These are phyloP conservation scores for Pelecanus crispus DNA, from an alignment of 2,113 vertebrate species.

Conservation along the genomic window DNA sequence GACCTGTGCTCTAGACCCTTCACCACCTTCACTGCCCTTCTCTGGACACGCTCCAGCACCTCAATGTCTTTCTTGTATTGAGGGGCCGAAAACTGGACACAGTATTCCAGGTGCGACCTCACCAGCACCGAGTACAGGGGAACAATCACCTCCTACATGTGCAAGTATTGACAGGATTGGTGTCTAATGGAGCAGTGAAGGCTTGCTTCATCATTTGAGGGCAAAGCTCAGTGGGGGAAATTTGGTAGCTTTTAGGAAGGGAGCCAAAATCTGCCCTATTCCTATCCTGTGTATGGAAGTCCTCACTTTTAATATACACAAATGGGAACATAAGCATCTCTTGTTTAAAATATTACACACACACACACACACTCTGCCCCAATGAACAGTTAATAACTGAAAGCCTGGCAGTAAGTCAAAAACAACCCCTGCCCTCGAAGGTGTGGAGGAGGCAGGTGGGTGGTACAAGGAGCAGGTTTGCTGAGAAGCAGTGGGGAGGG, in stretches of 20 bases:
- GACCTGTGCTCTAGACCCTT: no score
- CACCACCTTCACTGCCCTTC: no score
- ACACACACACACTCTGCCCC: no score
- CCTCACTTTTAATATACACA: background rate
- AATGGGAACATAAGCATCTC: background rate
- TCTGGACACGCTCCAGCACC: no score
- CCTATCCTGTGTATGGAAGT: background rate
- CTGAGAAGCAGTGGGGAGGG: background rate
- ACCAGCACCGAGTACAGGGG: no score
- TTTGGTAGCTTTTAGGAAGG: background rate
- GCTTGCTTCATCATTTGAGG: background rate
- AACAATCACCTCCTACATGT: no score
- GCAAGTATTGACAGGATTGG: background rate
- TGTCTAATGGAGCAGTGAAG: background rate
- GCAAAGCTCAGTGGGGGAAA: background rate
- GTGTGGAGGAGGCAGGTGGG: accelerated
- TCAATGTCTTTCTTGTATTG: no score
- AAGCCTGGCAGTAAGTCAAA: background rate
- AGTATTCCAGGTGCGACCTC: no score
- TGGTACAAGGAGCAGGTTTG: background rate
- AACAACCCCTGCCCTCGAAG: background rate
- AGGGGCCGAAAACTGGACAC: no score
- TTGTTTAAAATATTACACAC: background rate
- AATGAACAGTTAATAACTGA: background rate
- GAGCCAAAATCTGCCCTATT: background rate